Evolutionary conservation across 2,797 vertebrate species (phyloP).

Genomic region (Astyanax mexicanus): DNA sequence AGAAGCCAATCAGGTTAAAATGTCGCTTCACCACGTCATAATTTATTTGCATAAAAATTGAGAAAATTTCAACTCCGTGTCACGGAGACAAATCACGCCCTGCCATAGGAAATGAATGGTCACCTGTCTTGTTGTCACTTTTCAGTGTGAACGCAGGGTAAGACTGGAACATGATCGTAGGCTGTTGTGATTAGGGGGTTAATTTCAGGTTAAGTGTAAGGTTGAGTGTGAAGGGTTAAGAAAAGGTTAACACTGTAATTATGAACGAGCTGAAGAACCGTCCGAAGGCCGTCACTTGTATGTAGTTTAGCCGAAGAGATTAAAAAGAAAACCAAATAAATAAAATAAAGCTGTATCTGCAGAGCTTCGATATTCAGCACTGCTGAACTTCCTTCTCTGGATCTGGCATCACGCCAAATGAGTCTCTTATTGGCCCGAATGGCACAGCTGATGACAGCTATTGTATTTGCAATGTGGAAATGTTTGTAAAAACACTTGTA

Average conservation of each 20-base stretch:
- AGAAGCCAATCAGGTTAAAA: too few relatives aligned
- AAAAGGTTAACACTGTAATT: background rate
- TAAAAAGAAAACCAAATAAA: background rate
- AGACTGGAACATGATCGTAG: background rate
- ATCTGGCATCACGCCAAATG: slow-evolving; percentile 42
- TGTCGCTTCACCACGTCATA: too few relatives aligned
- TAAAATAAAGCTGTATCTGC: background rate
- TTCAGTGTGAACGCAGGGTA: too few relatives aligned
- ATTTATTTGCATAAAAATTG: too few relatives aligned
- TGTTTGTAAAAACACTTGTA: slow-evolving; percentile 56
- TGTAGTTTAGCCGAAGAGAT: background rate
- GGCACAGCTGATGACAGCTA: slow-evolving; percentile 52
- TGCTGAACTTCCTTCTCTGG: slow-evolving; percentile 49
- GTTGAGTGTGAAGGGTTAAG: background rate
- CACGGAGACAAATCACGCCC: too few relatives aligned
- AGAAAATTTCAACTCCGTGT: too few relatives aligned
- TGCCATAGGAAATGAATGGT: too few relatives aligned
- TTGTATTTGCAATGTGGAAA: slow-evolving; percentile 57
- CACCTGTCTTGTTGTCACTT: too few relatives aligned
- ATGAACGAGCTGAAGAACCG: background rate
- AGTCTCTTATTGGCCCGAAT: slow-evolving; percentile 45
- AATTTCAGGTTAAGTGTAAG: slow-evolving; percentile 1
- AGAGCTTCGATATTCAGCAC: slow-evolving; percentile 18
- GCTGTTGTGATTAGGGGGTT: background rate
- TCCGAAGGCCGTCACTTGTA: background rate